Evolutionary conservation across 92 coral and sea anemone genomes (phyloP).

Genomic region (Parazoanthus swiftii): DNA sequence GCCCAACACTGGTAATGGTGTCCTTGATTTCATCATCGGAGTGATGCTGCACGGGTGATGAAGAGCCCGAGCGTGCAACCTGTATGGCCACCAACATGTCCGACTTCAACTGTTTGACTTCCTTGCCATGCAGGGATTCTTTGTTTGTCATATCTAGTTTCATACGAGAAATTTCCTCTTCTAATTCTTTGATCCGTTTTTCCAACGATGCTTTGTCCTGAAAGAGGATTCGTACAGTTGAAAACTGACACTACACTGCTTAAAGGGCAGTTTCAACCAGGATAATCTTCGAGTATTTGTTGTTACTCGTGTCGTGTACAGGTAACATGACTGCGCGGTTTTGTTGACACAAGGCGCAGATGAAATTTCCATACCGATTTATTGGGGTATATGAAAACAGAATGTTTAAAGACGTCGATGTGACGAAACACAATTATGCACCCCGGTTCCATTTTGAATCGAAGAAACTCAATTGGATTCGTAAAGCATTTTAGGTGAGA

Average conservation of each 20-base stretch:
- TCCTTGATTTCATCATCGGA: slow-evolving; percentile 39
- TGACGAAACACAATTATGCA: too few relatives aligned
- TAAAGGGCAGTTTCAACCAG: neutral
- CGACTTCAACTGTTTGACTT: slow-evolving; percentile 75
- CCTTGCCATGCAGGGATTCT: slow-evolving; percentile 62
- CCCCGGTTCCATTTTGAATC: too few relatives aligned
- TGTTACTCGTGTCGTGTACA: neutral
- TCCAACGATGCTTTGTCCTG: slow-evolving; percentile 52
- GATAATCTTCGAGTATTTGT: neutral
- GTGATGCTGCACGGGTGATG: slow-evolving; percentile 47
- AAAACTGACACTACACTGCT: neutral
- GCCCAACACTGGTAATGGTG: slow-evolving; percentile 55
- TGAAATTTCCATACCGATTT: too few relatives aligned
- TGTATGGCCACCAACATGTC: slow-evolving; percentile 92
- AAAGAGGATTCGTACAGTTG: neutral
- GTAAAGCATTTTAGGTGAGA: too few relatives aligned
- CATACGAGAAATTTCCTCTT: slow-evolving; percentile 55
- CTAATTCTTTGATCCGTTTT: slow-evolving; percentile 59
- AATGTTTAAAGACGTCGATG: too few relatives aligned
- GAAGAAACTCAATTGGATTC: too few relatives aligned
- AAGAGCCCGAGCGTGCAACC: slow-evolving; percentile 70
- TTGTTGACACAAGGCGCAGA: neutral
- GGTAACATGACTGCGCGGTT: neutral
- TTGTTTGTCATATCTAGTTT: slow-evolving; percentile 51
- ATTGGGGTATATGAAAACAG: neutral